A percentile compares a stretch with the other conserved stretches of the same genome.
phyloP scores from a whole-genome alignment of 1,140 invertebrate species.

The Limonius californicus region DNA sequence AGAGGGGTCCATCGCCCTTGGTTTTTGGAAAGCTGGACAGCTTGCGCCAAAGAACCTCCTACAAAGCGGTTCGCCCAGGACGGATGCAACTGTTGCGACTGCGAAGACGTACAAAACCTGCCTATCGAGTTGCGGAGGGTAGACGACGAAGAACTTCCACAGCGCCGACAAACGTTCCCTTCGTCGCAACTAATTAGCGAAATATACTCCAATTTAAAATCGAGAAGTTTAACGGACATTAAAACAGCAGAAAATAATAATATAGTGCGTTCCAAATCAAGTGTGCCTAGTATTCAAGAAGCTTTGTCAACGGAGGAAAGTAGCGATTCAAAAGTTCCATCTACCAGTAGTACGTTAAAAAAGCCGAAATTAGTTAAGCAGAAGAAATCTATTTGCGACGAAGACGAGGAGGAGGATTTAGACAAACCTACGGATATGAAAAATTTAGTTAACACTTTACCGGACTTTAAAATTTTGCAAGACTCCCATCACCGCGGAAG shows the following conservation, averaged over 20 bases:
- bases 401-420: constrained; percentile 60
- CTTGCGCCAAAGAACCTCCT: constrained; percentile 54
- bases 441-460: constrained; percentile 55
- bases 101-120: constrained; percentile 67
- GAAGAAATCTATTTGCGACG: constrained; percentile 71
- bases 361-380: constrained; percentile 74
- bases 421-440: constrained; percentile 64
- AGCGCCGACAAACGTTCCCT: constrained; percentile 52
- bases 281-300: constrained; percentile 63
- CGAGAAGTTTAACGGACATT: constrained; percentile 76
- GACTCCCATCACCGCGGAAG: constrained; percentile 49
- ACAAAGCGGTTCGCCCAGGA: constrained; percentile 49
- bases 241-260: constrained; percentile 64
- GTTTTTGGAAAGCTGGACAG: constrained; percentile 75
- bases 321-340: constrained; percentile 32
- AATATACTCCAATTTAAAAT: constrained; percentile 61
- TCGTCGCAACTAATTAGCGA: constrained; percentile 51
- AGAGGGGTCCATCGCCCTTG: constrained; percentile 59
- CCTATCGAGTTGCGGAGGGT: constrained; percentile 85
- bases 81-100: constrained; percentile 58
- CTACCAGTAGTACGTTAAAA: constrained; percentile 33
- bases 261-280: constrained; percentile 61
- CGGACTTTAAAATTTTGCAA: constrained; percentile 52
- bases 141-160: constrained; percentile 63
- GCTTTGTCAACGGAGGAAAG: constrained; percentile 29